phyloP scores from a whole-genome alignment of 2,113 vertebrate species.

The Symphodus melops region DNA sequence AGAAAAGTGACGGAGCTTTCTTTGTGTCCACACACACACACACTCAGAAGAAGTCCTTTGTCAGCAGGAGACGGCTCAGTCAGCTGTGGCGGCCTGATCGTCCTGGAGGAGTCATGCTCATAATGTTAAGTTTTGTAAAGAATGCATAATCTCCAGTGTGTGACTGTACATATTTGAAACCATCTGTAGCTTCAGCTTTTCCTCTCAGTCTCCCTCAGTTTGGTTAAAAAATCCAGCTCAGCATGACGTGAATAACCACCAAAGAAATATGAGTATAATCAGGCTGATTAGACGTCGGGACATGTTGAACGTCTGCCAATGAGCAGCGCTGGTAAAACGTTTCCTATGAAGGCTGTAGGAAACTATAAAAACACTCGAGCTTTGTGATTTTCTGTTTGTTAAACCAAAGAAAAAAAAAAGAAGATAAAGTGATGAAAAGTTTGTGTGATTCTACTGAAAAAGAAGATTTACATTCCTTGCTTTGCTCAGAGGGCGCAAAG shows the following conservation, averaged over 20 bases:
- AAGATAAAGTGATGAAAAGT: too few species aligned
- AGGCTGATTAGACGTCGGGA: conserved; percentile 14
- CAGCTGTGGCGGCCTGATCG: conserved; percentile 40
- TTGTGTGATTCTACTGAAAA: too few species aligned
- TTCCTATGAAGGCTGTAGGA: background rate
- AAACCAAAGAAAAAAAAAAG: too few species aligned
- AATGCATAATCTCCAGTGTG: background rate
- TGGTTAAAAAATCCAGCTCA: background rate
- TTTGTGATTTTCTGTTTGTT: too few species aligned
- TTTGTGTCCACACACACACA: conserved; percentile 51
- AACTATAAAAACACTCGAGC: too few species aligned
- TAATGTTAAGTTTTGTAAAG: conserved; percentile 8
- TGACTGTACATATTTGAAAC: background rate
- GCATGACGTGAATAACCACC: background rate
- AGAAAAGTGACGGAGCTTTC: conserved; percentile 57
- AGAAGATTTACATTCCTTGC: too few species aligned
- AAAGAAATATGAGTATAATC: conserved; percentile 30
- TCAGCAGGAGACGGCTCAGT: conserved; percentile 57
- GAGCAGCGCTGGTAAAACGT: background rate
- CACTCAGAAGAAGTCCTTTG: conserved; percentile 57
- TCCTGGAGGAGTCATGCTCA: conserved; percentile 10
- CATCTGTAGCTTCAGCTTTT: background rate
- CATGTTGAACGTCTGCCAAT: conserved; percentile 15
- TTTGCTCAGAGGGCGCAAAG: too few species aligned
- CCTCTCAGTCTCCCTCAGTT: background rate